Conservation (phyloP, 2,113 vertebrate species). For the Chamaetylas fuelleborni region DNA sequence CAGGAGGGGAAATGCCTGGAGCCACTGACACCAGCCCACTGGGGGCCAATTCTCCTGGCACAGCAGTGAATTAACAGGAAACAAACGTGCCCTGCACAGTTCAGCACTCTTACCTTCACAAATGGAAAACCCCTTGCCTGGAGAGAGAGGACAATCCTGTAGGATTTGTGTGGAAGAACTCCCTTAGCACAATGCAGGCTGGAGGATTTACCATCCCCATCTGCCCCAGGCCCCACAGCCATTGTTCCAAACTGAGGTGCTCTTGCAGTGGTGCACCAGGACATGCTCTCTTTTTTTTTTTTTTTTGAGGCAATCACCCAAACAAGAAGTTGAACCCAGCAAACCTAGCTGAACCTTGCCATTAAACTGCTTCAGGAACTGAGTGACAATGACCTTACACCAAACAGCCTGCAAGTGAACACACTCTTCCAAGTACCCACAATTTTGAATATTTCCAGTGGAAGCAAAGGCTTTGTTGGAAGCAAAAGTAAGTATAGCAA, state of each 20-base stretch:
- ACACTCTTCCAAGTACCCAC: neutral
- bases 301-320: neutral
- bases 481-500: neutral
- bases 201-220: neutral
- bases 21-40: neutral
- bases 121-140: rapidly evolving
- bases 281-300: neutral
- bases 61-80: neutral
- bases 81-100: neutral
- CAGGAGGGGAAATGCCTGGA: slow-evolving; percentile 3
- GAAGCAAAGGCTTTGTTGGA: neutral
- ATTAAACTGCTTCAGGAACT: neutral
- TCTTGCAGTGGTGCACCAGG: neutral
- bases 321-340: neutral
- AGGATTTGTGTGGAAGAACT: neutral
- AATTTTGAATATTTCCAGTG: neutral
- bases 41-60: neutral
- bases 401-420: neutral
- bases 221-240: neutral
- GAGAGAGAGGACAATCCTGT: neutral
- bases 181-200: rapidly evolving
- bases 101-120: neutral
- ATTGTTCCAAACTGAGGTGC: neutral
- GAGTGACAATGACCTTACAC: neutral
- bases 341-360: neutral